These are phyloP conservation scores for Pristionchus exspectatus DNA, from an alignment of 2,888 invertebrate genomes.

Conservation along the genomic window DNA sequence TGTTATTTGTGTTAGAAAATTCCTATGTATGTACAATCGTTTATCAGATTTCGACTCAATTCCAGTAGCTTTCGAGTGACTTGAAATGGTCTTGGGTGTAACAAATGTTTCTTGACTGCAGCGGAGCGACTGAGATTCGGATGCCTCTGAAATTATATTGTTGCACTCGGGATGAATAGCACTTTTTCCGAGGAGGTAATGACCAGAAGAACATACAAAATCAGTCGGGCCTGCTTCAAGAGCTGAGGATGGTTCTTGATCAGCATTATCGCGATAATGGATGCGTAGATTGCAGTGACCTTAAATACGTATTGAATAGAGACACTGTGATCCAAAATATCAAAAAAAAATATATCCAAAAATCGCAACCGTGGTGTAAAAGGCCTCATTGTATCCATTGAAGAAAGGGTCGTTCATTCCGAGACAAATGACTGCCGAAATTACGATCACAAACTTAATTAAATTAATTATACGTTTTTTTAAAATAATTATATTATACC, in stretches of 20 bases:
- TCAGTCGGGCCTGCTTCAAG: not conserved
- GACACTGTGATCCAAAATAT: no score
- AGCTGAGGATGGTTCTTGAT: constrained; percentile 10
- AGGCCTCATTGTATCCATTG: constrained; percentile 27
- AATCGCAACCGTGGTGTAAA: constrained; percentile 16
- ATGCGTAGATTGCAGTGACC: not conserved
- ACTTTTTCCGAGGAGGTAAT: no score
- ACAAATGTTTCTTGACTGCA: not conserved
- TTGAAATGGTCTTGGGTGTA: constrained; percentile 14
- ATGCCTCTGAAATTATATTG: not conserved
- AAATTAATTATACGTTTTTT: not conserved
- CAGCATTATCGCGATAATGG: not conserved
- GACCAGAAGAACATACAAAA: not conserved
- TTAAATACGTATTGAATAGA: not conserved
- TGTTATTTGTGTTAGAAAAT: no score
- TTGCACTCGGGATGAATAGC: no score
- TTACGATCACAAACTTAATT: not conserved
- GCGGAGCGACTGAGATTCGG: not conserved
- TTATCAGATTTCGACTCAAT: not conserved
- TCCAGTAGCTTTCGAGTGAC: not conserved
- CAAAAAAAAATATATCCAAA: no score
- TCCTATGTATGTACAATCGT: no score
- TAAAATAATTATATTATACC: not conserved
- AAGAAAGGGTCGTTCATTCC: not conserved
- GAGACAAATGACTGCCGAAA: not conserved